phyloP scores from a whole-genome alignment of 2,888 invertebrate genomes.

The Zygogramma bicolorata region DNA sequence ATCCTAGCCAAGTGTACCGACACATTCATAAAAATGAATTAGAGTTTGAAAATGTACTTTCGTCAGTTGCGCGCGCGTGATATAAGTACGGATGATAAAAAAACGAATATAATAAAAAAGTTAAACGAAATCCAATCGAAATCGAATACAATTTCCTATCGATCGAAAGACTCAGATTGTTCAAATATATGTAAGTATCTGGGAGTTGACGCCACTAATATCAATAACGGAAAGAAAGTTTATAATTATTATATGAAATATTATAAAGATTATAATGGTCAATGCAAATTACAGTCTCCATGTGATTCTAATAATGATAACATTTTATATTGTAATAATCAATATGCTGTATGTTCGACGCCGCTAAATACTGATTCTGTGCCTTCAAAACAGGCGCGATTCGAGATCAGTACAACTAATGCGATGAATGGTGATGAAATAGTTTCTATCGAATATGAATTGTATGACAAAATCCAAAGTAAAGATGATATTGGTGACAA shows the following conservation, averaged over 20 bases:
- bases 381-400: neutral
- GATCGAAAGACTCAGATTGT: neutral
- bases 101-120: neutral
- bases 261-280: neutral
- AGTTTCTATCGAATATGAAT: no score
- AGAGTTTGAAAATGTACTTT: neutral
- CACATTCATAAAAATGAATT: neutral
- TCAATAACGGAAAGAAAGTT: neutral
- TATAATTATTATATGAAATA: neutral
- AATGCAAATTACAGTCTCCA: neutral
- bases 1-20: neutral
- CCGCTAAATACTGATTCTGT: neutral
- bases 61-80: neutral
- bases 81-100: neutral
- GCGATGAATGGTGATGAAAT: no score
- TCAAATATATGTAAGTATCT: neutral
- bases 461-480: neutral
- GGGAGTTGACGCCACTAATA: neutral
- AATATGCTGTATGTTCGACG: neutral
- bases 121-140: neutral
- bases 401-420: neutral
- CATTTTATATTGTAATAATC: neutral
- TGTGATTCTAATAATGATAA: neutral
- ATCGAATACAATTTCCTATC: neutral
- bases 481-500: neutral